Percentiles rank a stretch among this genome's conserved stretches.
Evolutionary conservation across 2,888 invertebrate species (phyloP).

Genomic region (Polietes domitor): DNA sequence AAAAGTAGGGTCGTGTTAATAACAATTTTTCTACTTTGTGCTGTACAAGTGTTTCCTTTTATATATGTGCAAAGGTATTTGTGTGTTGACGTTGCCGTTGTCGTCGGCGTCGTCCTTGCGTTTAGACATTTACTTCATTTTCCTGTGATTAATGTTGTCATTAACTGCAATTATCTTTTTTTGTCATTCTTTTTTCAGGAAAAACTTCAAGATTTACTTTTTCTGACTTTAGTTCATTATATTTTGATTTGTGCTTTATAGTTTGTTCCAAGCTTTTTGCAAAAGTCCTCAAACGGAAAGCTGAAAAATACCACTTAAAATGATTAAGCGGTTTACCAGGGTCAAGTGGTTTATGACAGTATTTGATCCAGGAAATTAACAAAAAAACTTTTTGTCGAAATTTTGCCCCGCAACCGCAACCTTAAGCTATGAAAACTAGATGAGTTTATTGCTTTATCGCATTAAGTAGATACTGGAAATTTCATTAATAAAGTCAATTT

Average conservation of each 20-base stretch:
- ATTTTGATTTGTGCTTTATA: conserved; percentile 60
- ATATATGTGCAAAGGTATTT: conserved; percentile 11
- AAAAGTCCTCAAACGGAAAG: not conserved
- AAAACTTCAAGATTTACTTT: conserved; percentile 43
- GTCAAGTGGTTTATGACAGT: conserved; percentile 50
- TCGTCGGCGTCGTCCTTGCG: conserved; percentile 29
- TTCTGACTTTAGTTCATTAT: conserved; percentile 57
- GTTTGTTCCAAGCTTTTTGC: conserved; percentile 13
- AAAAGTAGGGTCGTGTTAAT: conserved; percentile 45
- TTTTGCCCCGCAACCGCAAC: not conserved
- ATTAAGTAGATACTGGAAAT: not conserved
- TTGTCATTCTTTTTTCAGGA: conserved; percentile 7
- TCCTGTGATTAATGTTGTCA: conserved; percentile 79
- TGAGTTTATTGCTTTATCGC: not conserved
- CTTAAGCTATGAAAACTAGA: not conserved
- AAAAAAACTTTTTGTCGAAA: no score
- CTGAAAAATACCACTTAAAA: conserved; percentile 31
- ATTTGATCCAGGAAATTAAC: not conserved
- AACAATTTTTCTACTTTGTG: conserved; percentile 64
- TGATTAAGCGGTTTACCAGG: conserved; percentile 57
- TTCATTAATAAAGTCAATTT: not conserved
- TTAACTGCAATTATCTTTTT: conserved; percentile 80
- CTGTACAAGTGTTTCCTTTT: conserved; percentile 45
- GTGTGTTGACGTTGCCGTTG: conserved; percentile 27
- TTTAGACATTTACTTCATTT: conserved; percentile 72